Base-by-base conservation (phyloP, 1,140 invertebrate genomes). In the Drosophila ironensis region DNA sequence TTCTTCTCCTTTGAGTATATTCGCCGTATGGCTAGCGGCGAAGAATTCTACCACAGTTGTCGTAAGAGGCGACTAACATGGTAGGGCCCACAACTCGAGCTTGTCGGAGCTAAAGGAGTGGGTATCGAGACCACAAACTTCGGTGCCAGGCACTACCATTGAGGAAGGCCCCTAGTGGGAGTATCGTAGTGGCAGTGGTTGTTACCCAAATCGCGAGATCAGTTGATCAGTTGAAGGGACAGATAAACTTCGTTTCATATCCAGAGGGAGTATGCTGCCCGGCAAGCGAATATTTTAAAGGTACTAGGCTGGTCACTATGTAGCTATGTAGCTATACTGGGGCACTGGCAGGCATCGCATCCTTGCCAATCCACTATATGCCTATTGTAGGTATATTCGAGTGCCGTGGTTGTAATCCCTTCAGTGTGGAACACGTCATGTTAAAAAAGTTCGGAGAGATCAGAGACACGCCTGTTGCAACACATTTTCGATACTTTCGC, bases 361-460 rank as follows among this genome's bases (percentile, higher is more conserved):
- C 25, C 25, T 6, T 27, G 25, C 25, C 25, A 6, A 16, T 38
- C 14, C 35, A 9, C 3, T 38, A 38, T 17, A n/a, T 38, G 16
- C 16, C 5, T 12, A 25, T 16, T 45, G 11, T 14, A n/a, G 24
- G 12, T 25, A 25, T 1, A 45, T 45, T 28, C 2, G 25, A 45
- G 14, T 45, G 14, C 12, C 14, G 22, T 44, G 22, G n/a, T 44
- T 44, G 8, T 44, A 44, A 17, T 45, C 41, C 41, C 41, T 27
- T 27, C 22, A 27, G 7, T 45, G 24, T 17, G 22, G 22, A 45
- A 45, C 24, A 45, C 24, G 42, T 24, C 42, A 28, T 14, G 9
- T 28, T 2, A 45, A 45, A 45, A 4, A 45, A 28, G 9, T 6
- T 6, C 14, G 24, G 12, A 45, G 42, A 14, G 42, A 22, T 41